Conservation (phyloP, 2,888 invertebrate genomes). For the Ichneumoninae sp. region DNA sequence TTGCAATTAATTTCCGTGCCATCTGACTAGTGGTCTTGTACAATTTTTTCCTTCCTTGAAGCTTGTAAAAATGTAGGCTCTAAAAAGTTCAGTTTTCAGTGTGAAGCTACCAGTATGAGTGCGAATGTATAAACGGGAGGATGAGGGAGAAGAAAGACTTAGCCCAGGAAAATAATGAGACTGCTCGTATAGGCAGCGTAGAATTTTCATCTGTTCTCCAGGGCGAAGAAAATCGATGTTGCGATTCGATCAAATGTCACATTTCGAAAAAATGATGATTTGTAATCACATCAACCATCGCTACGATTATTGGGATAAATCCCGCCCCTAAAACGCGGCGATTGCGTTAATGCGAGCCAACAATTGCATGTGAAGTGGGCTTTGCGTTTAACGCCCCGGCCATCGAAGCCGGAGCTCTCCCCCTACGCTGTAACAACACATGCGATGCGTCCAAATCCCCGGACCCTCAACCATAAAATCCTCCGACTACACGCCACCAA, state of each 20-base stretch:
- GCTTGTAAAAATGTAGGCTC: too few species aligned
- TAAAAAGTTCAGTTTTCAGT: too few species aligned
- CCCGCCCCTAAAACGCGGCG: background rate
- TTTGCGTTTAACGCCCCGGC: background rate
- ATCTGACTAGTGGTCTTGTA: too few species aligned
- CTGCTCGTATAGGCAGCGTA: constrained; percentile 30
- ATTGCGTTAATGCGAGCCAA: constrained; percentile 5
- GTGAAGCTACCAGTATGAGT: too few species aligned
- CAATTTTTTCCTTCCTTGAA: too few species aligned
- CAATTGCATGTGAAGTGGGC: constrained; percentile 1
- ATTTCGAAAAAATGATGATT: background rate
- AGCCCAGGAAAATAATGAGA: constrained; percentile 72
- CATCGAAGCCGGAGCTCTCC: too few species aligned
- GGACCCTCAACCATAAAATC: constrained; percentile 32
- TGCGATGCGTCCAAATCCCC: constrained; percentile 55
- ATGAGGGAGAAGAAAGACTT: background rate
- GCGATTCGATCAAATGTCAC: background rate
- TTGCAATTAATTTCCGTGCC: background rate
- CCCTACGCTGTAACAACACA: constrained; percentile 47
- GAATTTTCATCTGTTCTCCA: constrained; percentile 1
- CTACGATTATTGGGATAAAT: background rate
- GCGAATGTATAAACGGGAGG: too few species aligned
- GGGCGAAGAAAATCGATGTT: background rate
- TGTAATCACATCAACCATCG: background rate
- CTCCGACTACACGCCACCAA: constrained; percentile 17